Evolutionary conservation across 2,888 invertebrate genomes (phyloP).

Genomic region (Orchesella flavescens): DNA sequence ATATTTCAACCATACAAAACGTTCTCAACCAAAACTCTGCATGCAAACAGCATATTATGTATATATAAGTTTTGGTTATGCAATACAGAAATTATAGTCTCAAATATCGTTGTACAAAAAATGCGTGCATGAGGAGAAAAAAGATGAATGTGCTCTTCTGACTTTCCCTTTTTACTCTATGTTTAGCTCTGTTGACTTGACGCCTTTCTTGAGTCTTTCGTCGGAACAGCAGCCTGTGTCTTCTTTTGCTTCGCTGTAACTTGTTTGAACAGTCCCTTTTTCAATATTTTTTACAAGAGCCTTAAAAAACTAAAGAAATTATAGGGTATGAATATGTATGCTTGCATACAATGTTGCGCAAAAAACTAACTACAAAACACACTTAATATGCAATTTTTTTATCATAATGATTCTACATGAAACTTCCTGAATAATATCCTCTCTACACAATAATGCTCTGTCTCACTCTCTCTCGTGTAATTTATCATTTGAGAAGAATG

Average conservation of each 20-base stretch:
- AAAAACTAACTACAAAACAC: no score
- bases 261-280: neutral
- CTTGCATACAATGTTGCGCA: neutral
- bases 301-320: no score
- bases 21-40: no score
- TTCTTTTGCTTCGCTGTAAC: neutral
- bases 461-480: no score
- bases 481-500: no score
- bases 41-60: no score
- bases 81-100: slow-evolving; percentile 21
- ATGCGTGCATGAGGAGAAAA: neutral
- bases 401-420: no score
- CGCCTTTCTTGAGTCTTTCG: slow-evolving; percentile 25
- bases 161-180: slow-evolving; percentile 25
- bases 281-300: neutral
- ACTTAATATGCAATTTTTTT: no score
- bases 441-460: no score
- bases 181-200: slow-evolving; percentile 33
- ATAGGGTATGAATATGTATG: neutral
- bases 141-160: slow-evolving; percentile 50
- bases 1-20: no score
- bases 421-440: no score
- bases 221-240: neutral
- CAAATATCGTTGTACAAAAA: slow-evolving; percentile 28
- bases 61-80: slow-evolving; percentile 10